Evolutionary conservation across 2,888 invertebrate genomes (phyloP).

Genomic region (Drosophila lutescens): DNA sequence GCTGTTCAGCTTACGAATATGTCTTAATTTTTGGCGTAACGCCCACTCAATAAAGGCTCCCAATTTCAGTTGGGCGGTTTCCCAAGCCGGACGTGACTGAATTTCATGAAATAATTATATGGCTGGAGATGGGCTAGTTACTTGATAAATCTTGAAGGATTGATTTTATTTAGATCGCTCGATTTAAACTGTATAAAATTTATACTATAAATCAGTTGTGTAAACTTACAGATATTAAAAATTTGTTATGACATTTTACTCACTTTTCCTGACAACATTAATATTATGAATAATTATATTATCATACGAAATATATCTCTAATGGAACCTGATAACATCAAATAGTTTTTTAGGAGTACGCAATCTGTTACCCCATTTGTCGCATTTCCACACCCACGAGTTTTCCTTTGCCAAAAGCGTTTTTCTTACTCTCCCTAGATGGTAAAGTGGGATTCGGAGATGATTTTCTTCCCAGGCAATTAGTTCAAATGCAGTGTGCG

Average conservation of each 20-base stretch:
- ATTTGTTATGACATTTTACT: no score
- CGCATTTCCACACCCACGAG: conserved; percentile 2
- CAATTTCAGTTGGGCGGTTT: conserved; percentile 11
- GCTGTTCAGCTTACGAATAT: conserved; percentile 46
- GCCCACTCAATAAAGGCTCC: conserved; percentile 39
- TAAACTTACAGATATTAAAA: no score
- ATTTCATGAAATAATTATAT: conserved; percentile 11
- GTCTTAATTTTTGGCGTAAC: conserved; percentile 59
- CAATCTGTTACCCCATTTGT: neutral
- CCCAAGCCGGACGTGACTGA: conserved; percentile 21
- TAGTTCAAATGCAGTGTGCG: conserved; percentile 37
- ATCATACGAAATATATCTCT: neutral
- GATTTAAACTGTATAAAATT: no score
- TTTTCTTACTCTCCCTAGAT: neutral
- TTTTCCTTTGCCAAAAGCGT: neutral
- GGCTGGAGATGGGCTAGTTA: neutral
- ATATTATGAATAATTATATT: neutral
- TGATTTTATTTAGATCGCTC: no score
- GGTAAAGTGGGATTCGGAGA: neutral
- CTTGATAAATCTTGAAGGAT: no score
- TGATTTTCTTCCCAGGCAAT: conserved; percentile 46
- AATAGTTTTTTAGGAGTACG: neutral
- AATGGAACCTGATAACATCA: neutral
- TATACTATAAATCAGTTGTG: no score
- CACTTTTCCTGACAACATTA: neutral